Conservation (phyloP, 1,140 invertebrate genomes). For the Planococcus citri region DNA sequence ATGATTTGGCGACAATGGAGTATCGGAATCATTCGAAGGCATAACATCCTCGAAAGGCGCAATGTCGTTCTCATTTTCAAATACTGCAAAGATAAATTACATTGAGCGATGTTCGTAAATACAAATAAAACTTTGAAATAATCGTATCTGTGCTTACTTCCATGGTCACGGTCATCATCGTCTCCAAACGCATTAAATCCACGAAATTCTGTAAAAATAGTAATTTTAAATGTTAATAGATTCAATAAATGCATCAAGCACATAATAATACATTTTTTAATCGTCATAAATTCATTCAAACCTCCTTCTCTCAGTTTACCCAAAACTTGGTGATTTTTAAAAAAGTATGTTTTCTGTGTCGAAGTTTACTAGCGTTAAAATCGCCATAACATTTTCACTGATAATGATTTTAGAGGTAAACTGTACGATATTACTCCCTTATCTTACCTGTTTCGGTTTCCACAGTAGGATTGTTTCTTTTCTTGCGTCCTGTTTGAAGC, state of each 20-base stretch:
- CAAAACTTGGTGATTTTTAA: too few species aligned
- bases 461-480: not conserved
- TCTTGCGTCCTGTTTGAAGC: not conserved
- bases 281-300: too few species aligned
- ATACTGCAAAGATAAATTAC: not conserved
- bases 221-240: too few species aligned
- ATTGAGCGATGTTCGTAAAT: too few species aligned
- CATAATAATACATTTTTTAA: not conserved
- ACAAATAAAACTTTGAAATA: not conserved
- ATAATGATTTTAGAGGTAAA: too few species aligned
- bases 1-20: not conserved
- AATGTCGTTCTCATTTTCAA: not conserved
- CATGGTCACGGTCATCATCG: not conserved
- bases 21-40: not conserved
- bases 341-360: too few species aligned
- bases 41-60: not conserved
- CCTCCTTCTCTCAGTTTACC: too few species aligned
- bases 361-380: too few species aligned
- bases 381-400: too few species aligned
- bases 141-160: not conserved
- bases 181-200: conserved; percentile 21
- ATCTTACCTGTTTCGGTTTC: not conserved
- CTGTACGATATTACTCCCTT: not conserved
- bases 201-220: conserved; percentile 11
- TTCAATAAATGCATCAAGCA: too few species aligned